These are phyloP conservation scores for Conchocele bisecta DNA, from an alignment of 2,888 invertebrate species.

Conservation along the genomic window DNA sequence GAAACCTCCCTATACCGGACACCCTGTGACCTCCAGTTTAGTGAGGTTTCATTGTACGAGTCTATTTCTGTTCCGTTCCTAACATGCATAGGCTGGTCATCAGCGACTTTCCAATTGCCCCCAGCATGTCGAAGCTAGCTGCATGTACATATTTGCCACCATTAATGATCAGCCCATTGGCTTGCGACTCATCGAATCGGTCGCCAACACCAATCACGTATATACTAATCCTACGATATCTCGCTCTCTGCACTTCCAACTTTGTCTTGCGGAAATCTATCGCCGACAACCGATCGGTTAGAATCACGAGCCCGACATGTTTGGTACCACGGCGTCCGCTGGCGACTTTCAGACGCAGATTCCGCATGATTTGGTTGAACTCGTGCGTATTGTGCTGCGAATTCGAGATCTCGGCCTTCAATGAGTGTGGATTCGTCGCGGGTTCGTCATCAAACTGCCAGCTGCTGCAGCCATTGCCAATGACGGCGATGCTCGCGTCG, in stretches of 20 bases:
- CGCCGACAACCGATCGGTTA: conserved; percentile 31
- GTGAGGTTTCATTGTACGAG: too few relatives aligned
- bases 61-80: too few relatives aligned
- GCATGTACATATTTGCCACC: conserved; percentile 35
- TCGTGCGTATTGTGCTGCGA: conserved; percentile 22
- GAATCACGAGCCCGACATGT: conserved; percentile 52
- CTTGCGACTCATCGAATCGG: conserved; percentile 32
- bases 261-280: conserved; percentile 37
- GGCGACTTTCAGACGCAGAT: conserved; percentile 47
- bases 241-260: conserved; percentile 51
- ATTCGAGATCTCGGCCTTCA: conserved; percentile 21
- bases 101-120: conserved; percentile 21
- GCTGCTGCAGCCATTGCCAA: conserved; percentile 43
- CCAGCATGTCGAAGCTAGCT: conserved; percentile 31
- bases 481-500: conserved; percentile 28
- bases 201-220: conserved; percentile 63
- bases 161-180: conserved; percentile 31
- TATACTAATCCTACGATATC: conserved; percentile 51
- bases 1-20: too few relatives aligned
- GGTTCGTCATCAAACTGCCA: conserved; percentile 22
- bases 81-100: conserved; percentile 41
- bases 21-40: too few relatives aligned
- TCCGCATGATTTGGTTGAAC: conserved; percentile 42
- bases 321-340: conserved; percentile 32
- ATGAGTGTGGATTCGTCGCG: conserved; percentile 15